phyloP scores from a whole-genome alignment of 2,888 invertebrate species.

The Pyrochroa serraticornis region DNA sequence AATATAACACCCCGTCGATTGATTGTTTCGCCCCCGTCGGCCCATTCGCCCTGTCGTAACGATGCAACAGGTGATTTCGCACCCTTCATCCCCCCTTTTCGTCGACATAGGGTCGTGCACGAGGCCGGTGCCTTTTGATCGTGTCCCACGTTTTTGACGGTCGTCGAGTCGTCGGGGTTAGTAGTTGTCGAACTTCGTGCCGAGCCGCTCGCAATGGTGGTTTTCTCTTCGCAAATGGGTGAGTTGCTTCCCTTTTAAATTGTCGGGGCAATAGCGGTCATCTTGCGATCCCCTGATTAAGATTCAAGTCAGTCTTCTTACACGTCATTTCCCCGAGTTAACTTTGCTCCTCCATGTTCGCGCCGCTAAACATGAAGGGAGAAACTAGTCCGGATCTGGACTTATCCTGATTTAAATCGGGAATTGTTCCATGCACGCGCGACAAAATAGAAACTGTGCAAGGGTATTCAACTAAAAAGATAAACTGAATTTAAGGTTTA shows the following conservation, averaged over 20 bases:
- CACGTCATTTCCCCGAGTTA: slow-evolving; percentile 59
- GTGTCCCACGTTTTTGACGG: slow-evolving; percentile 19
- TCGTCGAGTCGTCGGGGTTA: slow-evolving; percentile 13
- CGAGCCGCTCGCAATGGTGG: slow-evolving; percentile 8
- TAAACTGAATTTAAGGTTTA: slow-evolving; percentile 42
- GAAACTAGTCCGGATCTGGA: slow-evolving; percentile 37
- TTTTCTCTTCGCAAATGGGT: slow-evolving; percentile 14
- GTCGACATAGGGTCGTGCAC: slow-evolving; percentile 22
- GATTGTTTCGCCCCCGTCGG: slow-evolving; percentile 17
- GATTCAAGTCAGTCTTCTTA: slow-evolving; percentile 51
- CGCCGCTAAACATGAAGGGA: slow-evolving; percentile 36
- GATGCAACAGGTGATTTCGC: slow-evolving; percentile 32
- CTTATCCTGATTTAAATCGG: slow-evolving; percentile 51
- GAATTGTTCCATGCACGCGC: slow-evolving; percentile 42
- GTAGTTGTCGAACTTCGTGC: slow-evolving; percentile 4
- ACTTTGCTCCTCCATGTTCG: slow-evolving; percentile 34
- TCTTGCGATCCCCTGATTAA: slow-evolving; percentile 32
- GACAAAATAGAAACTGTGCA: slow-evolving; percentile 53
- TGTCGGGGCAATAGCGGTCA: slow-evolving; percentile 7
- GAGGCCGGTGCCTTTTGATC: slow-evolving; percentile 27
- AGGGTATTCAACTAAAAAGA: slow-evolving; percentile 53
- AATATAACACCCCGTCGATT: slow-evolving; percentile 8
- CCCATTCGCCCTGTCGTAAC: slow-evolving; percentile 15
- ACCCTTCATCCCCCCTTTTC: slow-evolving; percentile 23
- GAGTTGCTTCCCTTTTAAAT: not conserved